These are phyloP conservation scores for Gambelia wislizenii DNA, from an alignment of 2,797 vertebrate genomes.

Conservation along the genomic window DNA sequence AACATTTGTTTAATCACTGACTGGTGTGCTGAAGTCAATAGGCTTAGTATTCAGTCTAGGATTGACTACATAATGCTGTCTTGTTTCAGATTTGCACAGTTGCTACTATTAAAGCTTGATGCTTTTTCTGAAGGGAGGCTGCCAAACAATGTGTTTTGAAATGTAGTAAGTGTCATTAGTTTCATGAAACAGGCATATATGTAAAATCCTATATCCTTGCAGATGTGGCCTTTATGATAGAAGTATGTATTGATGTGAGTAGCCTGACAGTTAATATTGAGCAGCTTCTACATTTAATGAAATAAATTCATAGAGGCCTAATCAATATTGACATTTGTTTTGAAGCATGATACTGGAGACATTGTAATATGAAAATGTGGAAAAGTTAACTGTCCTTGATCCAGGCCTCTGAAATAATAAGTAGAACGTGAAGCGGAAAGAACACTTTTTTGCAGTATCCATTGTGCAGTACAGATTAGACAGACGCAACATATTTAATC, in stretches of 20 bases:
- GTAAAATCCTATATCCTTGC: conserved; percentile 35
- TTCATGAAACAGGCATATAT: conserved; percentile 12
- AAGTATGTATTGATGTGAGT: background rate
- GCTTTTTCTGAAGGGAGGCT: conserved; percentile 33
- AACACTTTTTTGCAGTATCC: background rate
- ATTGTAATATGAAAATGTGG: background rate
- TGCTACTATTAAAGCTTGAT: conserved; percentile 11
- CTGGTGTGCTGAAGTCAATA: conserved; percentile 10
- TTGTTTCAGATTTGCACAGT: conserved; percentile 25
- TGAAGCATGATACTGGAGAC: background rate
- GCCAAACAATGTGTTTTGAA: conserved; percentile 40
- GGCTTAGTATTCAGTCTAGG: background rate
- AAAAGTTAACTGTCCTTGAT: background rate
- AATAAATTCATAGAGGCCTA: background rate
- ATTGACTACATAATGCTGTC: background rate
- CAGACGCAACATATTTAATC: background rate
- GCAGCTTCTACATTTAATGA: background rate
- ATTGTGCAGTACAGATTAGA: background rate
- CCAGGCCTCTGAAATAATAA: background rate
- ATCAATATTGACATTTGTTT: background rate
- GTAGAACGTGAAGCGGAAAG: background rate
- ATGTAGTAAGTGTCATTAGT: background rate
- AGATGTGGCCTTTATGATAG: conserved; percentile 4
- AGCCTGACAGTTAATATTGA: background rate
- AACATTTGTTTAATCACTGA: background rate